Percentiles rank a stretch among this genome's conserved stretches.
These are phyloP conservation scores for Hiodon alosoides DNA, from an alignment of 2,113 vertebrate species.

Conservation along the genomic window DNA sequence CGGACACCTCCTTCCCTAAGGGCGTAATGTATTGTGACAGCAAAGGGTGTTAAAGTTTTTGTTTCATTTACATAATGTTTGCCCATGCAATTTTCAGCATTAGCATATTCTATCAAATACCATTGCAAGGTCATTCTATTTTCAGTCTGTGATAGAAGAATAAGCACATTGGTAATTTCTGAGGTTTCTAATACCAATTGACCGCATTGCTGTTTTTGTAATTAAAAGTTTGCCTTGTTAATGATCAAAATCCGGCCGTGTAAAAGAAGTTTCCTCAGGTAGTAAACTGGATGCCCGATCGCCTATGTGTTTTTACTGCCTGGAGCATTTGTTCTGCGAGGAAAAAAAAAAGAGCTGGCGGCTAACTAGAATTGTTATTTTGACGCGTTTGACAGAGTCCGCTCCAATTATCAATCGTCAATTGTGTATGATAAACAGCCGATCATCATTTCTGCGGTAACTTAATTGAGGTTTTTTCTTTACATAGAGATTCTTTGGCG, in stretches of 20 bases:
- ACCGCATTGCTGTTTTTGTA: not conserved
- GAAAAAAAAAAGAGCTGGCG: not conserved
- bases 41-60: conserved; percentile 28
- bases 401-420: not conserved
- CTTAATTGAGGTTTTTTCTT: conserved; percentile 1
- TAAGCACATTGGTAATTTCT: not conserved
- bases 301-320: not conserved
- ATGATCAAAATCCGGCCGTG: too few relatives aligned
- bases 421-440: conserved; percentile 1
- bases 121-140: conserved; percentile 17
- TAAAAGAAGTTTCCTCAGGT: too few relatives aligned
- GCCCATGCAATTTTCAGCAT: conserved; percentile 11
- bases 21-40: conserved; percentile 25
- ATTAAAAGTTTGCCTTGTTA: too few relatives aligned
- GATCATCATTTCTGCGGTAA: conserved; percentile 3
- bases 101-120: conserved; percentile 9
- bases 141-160: not conserved
- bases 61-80: conserved; percentile 24
- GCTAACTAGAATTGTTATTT: conserved; percentile 9
- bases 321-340: not conserved
- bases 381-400: not conserved
- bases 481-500: not conserved
- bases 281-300: too few relatives aligned
- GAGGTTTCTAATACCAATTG: not conserved
- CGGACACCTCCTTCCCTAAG: conserved; percentile 35